A percentile compares a stretch with the other conserved stretches of the same genome.
Conservation (phyloP, 2,113 vertebrate species). For the Ovis aries region ARS-UI_Ramb_v3.0 NC_056069.1:50677501-50678000, state of each 20-base stretch:
- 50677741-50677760: background rate
- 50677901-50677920: background rate
- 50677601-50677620: background rate
- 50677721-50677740: background rate
- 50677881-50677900: background rate
- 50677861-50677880: background rate
- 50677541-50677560: background rate
- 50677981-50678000: background rate
- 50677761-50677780: accelerated
- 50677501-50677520: background rate
- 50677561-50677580: background rate
- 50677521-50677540: background rate
- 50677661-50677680: background rate
- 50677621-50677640: background rate
- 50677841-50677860: background rate
- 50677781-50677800: accelerated
- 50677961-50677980: background rate
- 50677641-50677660: background rate
- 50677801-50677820: background rate
- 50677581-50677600: background rate
- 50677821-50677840: background rate
- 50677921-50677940: background rate
- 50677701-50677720: background rate
- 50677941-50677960: background rate
- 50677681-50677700: background rate